Conservation (phyloP, 2,888 invertebrate genomes). For the Trachelus troglodyta region DNA sequence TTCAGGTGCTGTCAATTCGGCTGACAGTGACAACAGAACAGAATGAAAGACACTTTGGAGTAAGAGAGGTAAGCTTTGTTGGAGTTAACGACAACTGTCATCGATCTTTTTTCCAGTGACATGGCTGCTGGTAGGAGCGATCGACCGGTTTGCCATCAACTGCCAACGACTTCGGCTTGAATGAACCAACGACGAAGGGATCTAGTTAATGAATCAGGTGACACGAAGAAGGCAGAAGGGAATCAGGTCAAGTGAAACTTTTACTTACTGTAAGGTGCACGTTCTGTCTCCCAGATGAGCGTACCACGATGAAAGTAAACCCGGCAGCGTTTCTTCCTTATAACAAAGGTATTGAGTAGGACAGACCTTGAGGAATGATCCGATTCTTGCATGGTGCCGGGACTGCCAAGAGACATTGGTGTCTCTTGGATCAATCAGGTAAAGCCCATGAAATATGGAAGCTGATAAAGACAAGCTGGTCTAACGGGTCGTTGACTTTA, state of each 20-base stretch:
- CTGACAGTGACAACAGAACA: background rate
- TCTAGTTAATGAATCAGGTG: background rate
- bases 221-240: background rate
- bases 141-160: background rate
- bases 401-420: background rate
- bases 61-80: background rate
- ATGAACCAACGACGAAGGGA: background rate
- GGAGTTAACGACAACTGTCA: background rate
- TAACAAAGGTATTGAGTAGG: constrained; percentile 71
- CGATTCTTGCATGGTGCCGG: constrained; percentile 45
- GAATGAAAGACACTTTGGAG: background rate
- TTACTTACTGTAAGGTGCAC: constrained; percentile 69
- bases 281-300: constrained; percentile 74
- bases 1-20: background rate
- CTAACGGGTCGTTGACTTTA: background rate
- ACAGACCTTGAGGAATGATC: constrained; percentile 55
- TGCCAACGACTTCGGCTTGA: background rate
- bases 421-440: background rate
- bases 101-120: background rate
- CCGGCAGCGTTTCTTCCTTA: constrained; percentile 72
- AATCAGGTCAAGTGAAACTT: background rate
- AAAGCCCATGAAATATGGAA: background rate
- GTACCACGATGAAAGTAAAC: constrained; percentile 74
- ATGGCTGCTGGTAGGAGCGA: background rate
- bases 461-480: background rate